Evolutionary conservation across 2,797 vertebrate genomes (phyloP).

Genomic region (Crenuchus spilurus): DNA sequence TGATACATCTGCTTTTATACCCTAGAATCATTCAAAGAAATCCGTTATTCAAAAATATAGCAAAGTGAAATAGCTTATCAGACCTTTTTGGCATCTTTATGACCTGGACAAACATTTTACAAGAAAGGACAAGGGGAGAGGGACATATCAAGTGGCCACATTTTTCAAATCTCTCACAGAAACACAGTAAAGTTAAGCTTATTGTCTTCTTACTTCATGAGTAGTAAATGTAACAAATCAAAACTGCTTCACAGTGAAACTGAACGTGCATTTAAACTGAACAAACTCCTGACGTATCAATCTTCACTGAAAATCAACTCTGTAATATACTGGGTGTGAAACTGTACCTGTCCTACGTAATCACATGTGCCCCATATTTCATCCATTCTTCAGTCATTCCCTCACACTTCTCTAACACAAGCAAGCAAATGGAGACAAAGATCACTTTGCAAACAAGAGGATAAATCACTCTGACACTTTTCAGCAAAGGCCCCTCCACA

Average conservation of each 20-base stretch:
- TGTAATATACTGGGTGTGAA: slow-evolving; percentile 10
- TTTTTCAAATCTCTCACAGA: no score
- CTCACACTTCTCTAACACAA: slow-evolving; percentile 9
- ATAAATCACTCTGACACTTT: slow-evolving; percentile 31
- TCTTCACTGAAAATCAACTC: not conserved
- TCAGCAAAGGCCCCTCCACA: not conserved
- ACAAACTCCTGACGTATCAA: not conserved
- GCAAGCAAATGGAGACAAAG: slow-evolving; percentile 34
- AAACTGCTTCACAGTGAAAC: not conserved
- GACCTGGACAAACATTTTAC: no score
- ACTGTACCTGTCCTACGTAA: slow-evolving; percentile 10
- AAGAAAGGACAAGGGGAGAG: no score
- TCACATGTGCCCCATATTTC: slow-evolving; percentile 41
- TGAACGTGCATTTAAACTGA: no score
- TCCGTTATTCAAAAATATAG: no score
- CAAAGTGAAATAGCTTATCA: no score
- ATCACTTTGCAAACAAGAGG: slow-evolving; percentile 12
- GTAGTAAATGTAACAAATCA: not conserved
- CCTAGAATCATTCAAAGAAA: no score
- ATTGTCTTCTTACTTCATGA: not conserved
- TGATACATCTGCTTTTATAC: no score
- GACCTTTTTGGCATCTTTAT: no score
- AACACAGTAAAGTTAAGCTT: no score
- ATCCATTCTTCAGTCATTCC: not conserved
- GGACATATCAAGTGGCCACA: no score